Evolutionary conservation across 2,113 vertebrate species (phyloP).

Genomic region (Orycteropus afer): DNA sequence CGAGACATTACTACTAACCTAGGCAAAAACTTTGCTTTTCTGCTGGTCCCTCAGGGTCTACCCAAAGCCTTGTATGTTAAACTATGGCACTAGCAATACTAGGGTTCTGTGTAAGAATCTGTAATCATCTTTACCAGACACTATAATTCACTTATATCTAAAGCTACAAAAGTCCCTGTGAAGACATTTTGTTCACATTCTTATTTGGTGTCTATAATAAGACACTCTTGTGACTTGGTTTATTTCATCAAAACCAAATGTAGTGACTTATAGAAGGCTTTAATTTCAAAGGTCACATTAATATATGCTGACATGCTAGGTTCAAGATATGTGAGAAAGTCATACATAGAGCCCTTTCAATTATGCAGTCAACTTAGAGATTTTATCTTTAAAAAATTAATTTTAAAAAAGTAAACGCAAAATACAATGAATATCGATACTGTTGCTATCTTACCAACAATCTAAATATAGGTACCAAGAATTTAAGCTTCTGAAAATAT

Average conservation of each 20-base stretch:
- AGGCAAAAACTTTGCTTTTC: background rate
- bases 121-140: background rate
- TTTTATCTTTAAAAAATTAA: constrained; percentile 4
- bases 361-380: background rate
- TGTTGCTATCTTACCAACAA: background rate
- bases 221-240: background rate
- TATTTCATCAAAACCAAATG: background rate
- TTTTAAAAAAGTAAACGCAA: background rate
- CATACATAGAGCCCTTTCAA: background rate
- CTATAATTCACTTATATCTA: background rate
- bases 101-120: background rate
- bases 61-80: background rate
- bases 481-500: constrained; percentile 53
- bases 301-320: background rate
- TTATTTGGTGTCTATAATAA: background rate
- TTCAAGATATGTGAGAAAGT: background rate
- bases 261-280: background rate
- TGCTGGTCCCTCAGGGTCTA: fast-evolving
- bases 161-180: background rate
- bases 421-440: background rate
- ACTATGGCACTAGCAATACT: background rate
- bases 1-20: background rate
- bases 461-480: constrained; percentile 17
- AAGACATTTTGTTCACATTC: background rate
- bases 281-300: constrained; percentile 28